phyloP scores from a whole-genome alignment of 2,113 vertebrate species.

The Channa maculata region DNA sequence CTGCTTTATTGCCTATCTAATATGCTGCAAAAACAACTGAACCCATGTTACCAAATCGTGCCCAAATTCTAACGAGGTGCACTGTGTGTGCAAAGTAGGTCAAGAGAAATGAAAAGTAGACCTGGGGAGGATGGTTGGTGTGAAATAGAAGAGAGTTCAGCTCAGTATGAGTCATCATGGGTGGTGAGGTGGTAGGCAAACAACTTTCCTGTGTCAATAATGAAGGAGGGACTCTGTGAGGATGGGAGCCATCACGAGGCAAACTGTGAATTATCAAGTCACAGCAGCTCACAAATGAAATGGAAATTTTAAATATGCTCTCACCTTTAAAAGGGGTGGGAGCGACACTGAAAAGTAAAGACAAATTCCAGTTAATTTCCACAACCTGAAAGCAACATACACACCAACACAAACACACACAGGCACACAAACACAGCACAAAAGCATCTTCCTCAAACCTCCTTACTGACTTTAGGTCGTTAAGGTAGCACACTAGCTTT shows the following conservation, averaged over 20 bases:
- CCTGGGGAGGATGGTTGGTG: slow-evolving; percentile 43
- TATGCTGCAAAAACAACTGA: slow-evolving; percentile 18
- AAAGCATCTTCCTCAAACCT: slow-evolving; percentile 33
- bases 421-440: slow-evolving; percentile 13
- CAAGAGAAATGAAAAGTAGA: slow-evolving; percentile 50
- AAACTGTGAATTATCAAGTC: slow-evolving; percentile 42
- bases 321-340: slow-evolving; percentile 20
- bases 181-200: slow-evolving; percentile 57
- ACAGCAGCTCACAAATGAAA: slow-evolving; percentile 47
- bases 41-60: not conserved
- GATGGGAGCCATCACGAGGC: slow-evolving; percentile 26
- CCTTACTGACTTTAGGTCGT: slow-evolving; percentile 39
- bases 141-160: slow-evolving; percentile 59
- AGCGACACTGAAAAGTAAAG: not conserved
- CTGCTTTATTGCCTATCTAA: not conserved
- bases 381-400: slow-evolving; percentile 15
- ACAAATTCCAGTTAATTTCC: slow-evolving; percentile 43
- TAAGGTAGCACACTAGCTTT: slow-evolving; percentile 50
- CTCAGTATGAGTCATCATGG: slow-evolving; percentile 65
- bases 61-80: slow-evolving; percentile 14
- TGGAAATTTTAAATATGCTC: slow-evolving; percentile 9
- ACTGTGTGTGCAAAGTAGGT: slow-evolving; percentile 57
- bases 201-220: slow-evolving; percentile 70
- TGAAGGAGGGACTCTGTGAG: slow-evolving; percentile 48
- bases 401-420: not conserved